Evolutionary conservation across 2,113 vertebrate genomes (phyloP), one percentile per base, ranked within the genome.

Genomic region (Gila orcuttii): DNA sequence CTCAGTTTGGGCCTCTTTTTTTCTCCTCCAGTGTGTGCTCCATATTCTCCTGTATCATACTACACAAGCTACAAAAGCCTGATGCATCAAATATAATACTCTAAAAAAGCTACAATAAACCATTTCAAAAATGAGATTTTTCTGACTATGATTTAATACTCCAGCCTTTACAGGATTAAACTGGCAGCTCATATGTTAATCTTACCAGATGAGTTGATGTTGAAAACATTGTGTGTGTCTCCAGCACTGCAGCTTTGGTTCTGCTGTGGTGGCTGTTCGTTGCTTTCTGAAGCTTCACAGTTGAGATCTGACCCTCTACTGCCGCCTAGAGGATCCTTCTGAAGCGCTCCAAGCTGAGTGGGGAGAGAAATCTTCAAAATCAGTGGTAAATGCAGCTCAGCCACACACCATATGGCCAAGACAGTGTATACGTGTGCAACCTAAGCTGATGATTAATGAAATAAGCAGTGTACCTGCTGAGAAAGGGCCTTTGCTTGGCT

Each of bases 401-500:
- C 21, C 12, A 59, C 13, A 36, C 3, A 31, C 66, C 19, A 12
- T 33, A 45, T 59, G 52, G 62, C 11, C 13, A 68, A 28, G 31
- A 59, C 57, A 6, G 15, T 19, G 71, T 4, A 73, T 23, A 50
- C 0, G 45, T 60, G 33, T 60, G 39, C 36, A 47, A 47, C 50
- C 10, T 28, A 19, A 52, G 73, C 15, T 36, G 33, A 82, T 52
- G 9, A 64, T 64, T 64, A 36, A 28, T 33, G 0, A 62, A 25
- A 57, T 36, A 17, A 42, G 28, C 47, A 77, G 31, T 13, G 21
- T 79, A 90, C 89, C 89, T 88, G 86, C 85, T 90, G 87, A 28
- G 89, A 90, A 1, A 90, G 87, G 62, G 89, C 89, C 39, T 90
- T 77, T n/a, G 87, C 85, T 79, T 90, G 89, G n/a, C 87, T 88